These are phyloP conservation scores for Clinocottus analis DNA, from an alignment of 2,113 vertebrate species.

Conservation along the genomic window DNA sequence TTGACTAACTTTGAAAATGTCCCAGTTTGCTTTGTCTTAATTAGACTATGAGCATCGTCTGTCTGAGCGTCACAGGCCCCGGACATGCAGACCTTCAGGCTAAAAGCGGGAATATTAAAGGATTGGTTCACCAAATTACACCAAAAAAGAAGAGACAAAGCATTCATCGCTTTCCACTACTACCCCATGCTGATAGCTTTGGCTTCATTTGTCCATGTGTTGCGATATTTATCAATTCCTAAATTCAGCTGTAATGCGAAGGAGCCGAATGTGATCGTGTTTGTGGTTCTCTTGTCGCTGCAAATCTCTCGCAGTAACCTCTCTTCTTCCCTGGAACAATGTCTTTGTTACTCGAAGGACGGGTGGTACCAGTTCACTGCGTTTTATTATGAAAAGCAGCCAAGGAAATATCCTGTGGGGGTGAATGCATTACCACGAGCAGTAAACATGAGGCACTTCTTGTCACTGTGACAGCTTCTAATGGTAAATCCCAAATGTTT, in stretches of 20 bases:
- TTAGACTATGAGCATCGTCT: conserved; percentile 15
- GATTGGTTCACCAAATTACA: neutral
- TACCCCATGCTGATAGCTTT: neutral
- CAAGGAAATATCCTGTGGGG: neutral
- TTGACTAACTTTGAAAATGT: conserved; percentile 40
- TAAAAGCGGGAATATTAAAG: neutral
- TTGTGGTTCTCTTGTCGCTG: neutral
- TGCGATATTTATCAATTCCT: neutral
- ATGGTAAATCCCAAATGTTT: neutral
- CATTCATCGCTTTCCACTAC: neutral
- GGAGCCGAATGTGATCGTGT: neutral
- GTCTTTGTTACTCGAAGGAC: neutral
- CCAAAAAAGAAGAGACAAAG: neutral
- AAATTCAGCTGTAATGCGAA: neutral
- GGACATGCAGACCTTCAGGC: neutral
- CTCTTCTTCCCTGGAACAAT: neutral
- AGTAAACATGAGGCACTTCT: neutral
- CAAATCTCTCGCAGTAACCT: conserved; percentile 5
- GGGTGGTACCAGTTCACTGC: neutral
- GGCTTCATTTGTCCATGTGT: neutral
- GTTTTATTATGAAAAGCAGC: neutral
- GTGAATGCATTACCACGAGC: neutral
- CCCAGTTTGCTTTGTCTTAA: conserved; percentile 43
- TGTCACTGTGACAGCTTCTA: neutral
- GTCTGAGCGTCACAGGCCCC: conserved; percentile 15